phyloP scores from a whole-genome alignment of 2,888 invertebrate species.

The Bugula neritina region DNA sequence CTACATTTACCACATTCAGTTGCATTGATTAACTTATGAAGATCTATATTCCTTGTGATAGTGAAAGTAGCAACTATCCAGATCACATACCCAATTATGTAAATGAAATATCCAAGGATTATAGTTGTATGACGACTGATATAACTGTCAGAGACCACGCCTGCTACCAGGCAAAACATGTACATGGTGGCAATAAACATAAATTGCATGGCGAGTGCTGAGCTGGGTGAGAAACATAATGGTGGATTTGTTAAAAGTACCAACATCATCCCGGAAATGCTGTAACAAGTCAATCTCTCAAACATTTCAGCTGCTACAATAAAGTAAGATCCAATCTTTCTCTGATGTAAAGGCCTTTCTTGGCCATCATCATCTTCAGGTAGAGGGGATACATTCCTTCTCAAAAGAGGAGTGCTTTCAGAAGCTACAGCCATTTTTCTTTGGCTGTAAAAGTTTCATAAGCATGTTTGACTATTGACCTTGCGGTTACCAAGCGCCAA shows the following conservation, averaged over 20 bases:
- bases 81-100: neutral
- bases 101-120: neutral
- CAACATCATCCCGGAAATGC: neutral
- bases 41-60: too few species aligned
- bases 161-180: neutral
- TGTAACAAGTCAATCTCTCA: slow-evolving; percentile 24
- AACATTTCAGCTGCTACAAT: neutral
- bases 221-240: neutral
- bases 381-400: too few species aligned
- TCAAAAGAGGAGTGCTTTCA: too few species aligned
- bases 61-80: too few species aligned
- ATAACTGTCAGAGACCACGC: neutral
- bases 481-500: too few species aligned
- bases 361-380: too few species aligned
- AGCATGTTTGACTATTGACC: too few species aligned
- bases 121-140: neutral
- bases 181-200: neutral
- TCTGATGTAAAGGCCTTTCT: too few species aligned
- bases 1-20: too few species aligned
- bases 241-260: slow-evolving; percentile 9
- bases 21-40: too few species aligned
- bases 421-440: too few species aligned
- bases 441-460: too few species aligned
- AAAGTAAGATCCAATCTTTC: neutral
- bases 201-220: neutral